Evolutionary conservation across 2,888 invertebrate genomes (phyloP), one percentile per base, ranked within the genome.

Genomic region (Epiblema foenella): DNA sequence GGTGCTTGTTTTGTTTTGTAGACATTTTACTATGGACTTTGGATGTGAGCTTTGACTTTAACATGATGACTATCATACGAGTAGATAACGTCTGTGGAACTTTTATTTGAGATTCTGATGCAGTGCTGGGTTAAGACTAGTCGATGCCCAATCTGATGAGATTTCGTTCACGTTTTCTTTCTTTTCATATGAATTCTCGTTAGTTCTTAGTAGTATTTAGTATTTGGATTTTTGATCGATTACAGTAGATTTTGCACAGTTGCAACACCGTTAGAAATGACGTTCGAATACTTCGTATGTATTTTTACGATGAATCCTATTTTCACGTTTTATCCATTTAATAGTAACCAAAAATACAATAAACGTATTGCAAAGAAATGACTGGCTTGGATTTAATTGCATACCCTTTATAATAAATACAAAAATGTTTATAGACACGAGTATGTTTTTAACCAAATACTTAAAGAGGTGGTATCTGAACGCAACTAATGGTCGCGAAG

Each of bases 401-500:
- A n/a, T n/a, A 42, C 0, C 7, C n/a, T n/a, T 46, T n/a, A n/a
- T 33, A 33, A 33, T 33, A 1, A 46, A 1, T n/a, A n/a, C 46
- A 5, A n/a, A 42, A n/a, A 7, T 46, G 7, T 46, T 46, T 4
- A 33, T 15, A 42, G 42, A 42, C 42, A 15, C 15, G 15, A 42
- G n/a, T n/a, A 5, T 5, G 7, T 42, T n/a, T 33, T n/a, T n/a
- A n/a, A 46, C n/a, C n/a, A 57, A 57, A 57, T 37, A 57, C 2
- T 1, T 51, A 18, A 15, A 12, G 8, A 9, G 17, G 0, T 2
- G 29, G 49, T 69, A 49, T 74, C 17, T 29, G 69, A 74, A 68
- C 69, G 65, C 17, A 65, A 12, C 68, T 58, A 70, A 73, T 77
- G 74, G 66, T 54, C 15, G 68, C 73, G 20, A 17, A 20, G 56